Percentiles rank a stretch among this genome's conserved stretches.
phyloP scores from a whole-genome alignment of 1,140 invertebrate species.

The Brachionus paranguensis region DNA sequence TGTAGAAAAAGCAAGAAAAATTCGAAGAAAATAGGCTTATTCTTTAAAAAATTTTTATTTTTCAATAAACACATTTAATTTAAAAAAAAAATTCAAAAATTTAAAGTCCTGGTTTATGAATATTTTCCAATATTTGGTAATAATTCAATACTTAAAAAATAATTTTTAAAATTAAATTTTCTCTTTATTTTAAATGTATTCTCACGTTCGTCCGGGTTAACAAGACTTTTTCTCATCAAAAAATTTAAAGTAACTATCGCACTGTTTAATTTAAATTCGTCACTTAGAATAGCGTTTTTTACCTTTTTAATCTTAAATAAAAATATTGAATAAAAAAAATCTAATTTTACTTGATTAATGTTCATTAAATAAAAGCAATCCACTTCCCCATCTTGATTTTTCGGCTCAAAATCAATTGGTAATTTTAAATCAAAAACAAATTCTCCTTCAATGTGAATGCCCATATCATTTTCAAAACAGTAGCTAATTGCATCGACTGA shows the following conservation, averaged over 20 bases:
- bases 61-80: neutral
- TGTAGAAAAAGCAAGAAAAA: neutral
- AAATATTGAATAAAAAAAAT: neutral
- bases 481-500: constrained; percentile 61
- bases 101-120: constrained; percentile 24
- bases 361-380: constrained; percentile 69
- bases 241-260: constrained; percentile 83
- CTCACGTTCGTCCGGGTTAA: constrained; percentile 69
- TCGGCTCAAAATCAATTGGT: constrained; percentile 76
- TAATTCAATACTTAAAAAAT: neutral
- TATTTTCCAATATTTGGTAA: constrained; percentile 15
- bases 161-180: neutral
- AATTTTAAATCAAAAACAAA: constrained; percentile 90
- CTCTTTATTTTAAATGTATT: neutral
- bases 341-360: constrained; percentile 62
- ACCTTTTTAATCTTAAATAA: constrained; percentile 47
- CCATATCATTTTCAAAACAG: constrained; percentile 82
- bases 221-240: constrained; percentile 77
- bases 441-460: constrained; percentile 84
- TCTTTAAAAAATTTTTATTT: neutral
- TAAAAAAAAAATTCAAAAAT: neutral
- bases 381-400: constrained; percentile 85
- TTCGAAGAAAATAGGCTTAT: neutral
- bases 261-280: constrained; percentile 85
- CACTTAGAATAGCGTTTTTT: constrained; percentile 69